phyloP scores from a whole-genome alignment of 2,797 vertebrate species.

The Gymnodraco acuticeps region DNA sequence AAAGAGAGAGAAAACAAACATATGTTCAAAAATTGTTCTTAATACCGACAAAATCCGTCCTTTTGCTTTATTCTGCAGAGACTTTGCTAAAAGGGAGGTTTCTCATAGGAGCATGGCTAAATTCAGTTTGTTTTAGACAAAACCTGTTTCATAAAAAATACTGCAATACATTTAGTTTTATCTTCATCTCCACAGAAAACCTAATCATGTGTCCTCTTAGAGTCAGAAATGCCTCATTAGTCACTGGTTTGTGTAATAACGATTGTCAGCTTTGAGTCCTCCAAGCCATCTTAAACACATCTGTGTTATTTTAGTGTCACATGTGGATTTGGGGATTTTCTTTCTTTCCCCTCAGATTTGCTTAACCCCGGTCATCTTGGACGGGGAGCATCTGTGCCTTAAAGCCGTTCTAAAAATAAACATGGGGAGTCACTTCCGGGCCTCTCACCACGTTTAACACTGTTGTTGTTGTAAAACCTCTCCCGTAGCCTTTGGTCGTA shows the following conservation, averaged over 20 bases:
- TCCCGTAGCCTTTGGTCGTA: constrained; percentile 3
- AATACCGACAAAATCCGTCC: no score
- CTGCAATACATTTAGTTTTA: not conserved
- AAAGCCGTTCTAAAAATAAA: constrained; percentile 63
- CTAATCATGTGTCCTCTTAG: not conserved
- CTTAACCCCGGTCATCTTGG: constrained; percentile 22
- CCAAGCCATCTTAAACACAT: constrained; percentile 3
- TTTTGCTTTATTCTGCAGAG: no score
- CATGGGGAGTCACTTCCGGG: constrained; percentile 17
- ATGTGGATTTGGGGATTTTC: constrained; percentile 34
- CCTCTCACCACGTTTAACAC: constrained; percentile 20
- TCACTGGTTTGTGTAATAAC: not conserved
- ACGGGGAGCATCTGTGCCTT: constrained; percentile 43
- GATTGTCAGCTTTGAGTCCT: not conserved
- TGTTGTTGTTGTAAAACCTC: constrained; percentile 29
- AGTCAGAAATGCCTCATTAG: not conserved
- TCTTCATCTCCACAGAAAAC: no score
- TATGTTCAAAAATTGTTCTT: no score
- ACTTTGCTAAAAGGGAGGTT: no score
- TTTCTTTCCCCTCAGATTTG: constrained; percentile 26
- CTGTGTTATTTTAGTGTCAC: constrained; percentile 2
- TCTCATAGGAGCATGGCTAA: no score
- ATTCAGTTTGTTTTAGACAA: not conserved
- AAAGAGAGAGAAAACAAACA: not conserved
- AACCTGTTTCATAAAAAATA: not conserved